Percentiles rank a stretch among this genome's conserved stretches.
Conservation (phyloP, 2,888 invertebrate species). For the Campaea margaritaria region DNA sequence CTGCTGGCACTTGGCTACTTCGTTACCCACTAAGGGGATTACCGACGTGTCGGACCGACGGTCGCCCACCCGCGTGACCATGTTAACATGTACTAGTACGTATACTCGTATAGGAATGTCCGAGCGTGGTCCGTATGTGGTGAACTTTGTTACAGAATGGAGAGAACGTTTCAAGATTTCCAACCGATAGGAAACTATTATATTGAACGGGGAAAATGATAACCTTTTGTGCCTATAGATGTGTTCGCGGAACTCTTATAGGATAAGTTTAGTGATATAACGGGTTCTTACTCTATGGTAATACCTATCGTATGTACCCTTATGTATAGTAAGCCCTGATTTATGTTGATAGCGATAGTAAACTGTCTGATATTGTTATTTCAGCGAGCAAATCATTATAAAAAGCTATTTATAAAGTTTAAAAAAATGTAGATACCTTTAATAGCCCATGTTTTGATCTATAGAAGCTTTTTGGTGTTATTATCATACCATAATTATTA, state of each 20-base stretch:
- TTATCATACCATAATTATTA: too few relatives aligned
- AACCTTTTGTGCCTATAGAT: constrained; percentile 3
- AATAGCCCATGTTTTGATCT: too few relatives aligned
- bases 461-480: too few relatives aligned
- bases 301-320: too few relatives aligned
- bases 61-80: constrained; percentile 43
- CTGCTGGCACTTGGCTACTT: constrained; percentile 65
- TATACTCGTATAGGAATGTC: constrained; percentile 33
- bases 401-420: too few relatives aligned
- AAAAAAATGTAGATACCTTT: too few relatives aligned
- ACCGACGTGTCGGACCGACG: constrained; percentile 49
- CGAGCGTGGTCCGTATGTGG: constrained; percentile 15
- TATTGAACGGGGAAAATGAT: constrained; percentile 27
- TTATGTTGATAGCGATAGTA: too few relatives aligned
- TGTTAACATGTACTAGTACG: constrained; percentile 48
- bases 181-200: constrained; percentile 26
- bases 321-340: too few relatives aligned
- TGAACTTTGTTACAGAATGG: constrained; percentile 26
- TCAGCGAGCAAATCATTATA: too few relatives aligned
- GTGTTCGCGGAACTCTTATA: constrained; percentile 4
- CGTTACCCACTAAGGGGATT: constrained; percentile 76
- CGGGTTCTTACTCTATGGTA: not conserved
- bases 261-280: not conserved
- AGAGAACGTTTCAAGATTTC: constrained; percentile 26
- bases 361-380: too few relatives aligned